Evolutionary conservation across 2,888 invertebrate species (phyloP), one percentile per base, ranked within the genome.

Genomic region (Meiosimyza decipiens): DNA sequence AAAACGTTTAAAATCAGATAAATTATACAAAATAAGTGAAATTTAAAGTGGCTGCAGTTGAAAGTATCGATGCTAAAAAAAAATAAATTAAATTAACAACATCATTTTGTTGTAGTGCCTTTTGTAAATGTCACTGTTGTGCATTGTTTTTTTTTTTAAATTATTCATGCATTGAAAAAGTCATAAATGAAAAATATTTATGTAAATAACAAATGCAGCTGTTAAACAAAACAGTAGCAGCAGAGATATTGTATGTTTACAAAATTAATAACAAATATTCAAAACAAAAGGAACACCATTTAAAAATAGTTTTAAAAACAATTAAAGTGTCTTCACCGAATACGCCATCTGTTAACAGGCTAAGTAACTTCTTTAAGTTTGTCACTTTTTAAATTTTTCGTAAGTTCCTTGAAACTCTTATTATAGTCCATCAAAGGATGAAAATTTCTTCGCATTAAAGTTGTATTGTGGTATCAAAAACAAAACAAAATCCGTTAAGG

Each of bases 131-230:
- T 57, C 28, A 57, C 28, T 57, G 22, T 57, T 22, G 28, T 62
- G 47, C 47, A 12, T 62, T 22, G 2, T 22, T 1, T 22, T 22
- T 22, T 15, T 62, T 15, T 62, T 62, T 22, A 62, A 33, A 40
- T 33, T 40, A 33, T 40, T 62, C 60, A 62, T 62, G 47, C 47
- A 47, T 62, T 33, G 1, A 62, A 40, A 47, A 40, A 16, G 33
- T n/a, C 15, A 62, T 40, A 62, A 62, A 62, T 47, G 33, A 47
- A 33, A 60, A 40, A 60, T 6, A 60, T 1, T 28, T 12, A 33
- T n/a, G 40, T 40, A 47, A 62, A 62, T 62, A 62, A 62, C 16
- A n/a, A 40, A 40, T 62, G 33, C 60, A 62, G 28, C 60, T 62
- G 60, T 11, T 62, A 40, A 40, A 40, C 33, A n/a, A 11, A 62